Percentiles rank a stretch among this genome's conserved stretches.
These are phyloP conservation scores for Marisa cornuarietis DNA, from an alignment of 1,140 invertebrate genomes.

Conservation along the genomic window DNA sequence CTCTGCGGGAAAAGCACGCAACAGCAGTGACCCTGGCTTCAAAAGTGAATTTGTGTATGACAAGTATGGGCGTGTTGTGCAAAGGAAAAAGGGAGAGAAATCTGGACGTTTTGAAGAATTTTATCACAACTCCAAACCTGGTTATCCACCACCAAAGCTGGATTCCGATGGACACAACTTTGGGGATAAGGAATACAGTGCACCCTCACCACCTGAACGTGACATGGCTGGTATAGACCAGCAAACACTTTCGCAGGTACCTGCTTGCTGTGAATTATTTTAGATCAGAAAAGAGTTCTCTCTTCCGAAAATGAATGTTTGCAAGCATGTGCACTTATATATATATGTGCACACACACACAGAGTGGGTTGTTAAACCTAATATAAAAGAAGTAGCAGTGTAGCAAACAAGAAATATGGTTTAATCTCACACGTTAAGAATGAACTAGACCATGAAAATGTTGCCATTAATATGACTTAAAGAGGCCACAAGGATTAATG, in stretches of 20 bases:
- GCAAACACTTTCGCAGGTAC: slow-evolving; percentile 37
- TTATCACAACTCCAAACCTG: slow-evolving; percentile 66
- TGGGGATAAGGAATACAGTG: slow-evolving; percentile 77
- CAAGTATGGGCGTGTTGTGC: slow-evolving; percentile 29
- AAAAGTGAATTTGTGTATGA: slow-evolving; percentile 67
- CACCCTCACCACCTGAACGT: slow-evolving; percentile 80
- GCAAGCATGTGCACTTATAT: no score
- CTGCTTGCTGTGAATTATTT: not conserved
- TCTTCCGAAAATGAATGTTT: no score
- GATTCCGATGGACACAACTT: slow-evolving; percentile 74
- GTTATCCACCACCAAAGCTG: slow-evolving; percentile 61
- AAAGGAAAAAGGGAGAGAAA: slow-evolving; percentile 18
- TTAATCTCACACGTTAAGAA: no score
- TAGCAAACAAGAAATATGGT: no score
- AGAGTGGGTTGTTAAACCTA: no score
- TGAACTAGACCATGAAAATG: no score
- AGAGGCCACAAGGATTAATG: no score
- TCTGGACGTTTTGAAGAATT: slow-evolving; percentile 52
- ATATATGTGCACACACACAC: no score
- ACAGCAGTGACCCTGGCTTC: slow-evolving; percentile 57
- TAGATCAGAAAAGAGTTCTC: no score
- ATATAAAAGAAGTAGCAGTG: no score
- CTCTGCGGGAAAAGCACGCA: slow-evolving; percentile 33
- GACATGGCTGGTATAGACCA: slow-evolving; percentile 68
- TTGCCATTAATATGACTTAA: no score